phyloP scores from a whole-genome alignment of 2,797 vertebrate species.

The Eulemur rubriventer region DNA sequence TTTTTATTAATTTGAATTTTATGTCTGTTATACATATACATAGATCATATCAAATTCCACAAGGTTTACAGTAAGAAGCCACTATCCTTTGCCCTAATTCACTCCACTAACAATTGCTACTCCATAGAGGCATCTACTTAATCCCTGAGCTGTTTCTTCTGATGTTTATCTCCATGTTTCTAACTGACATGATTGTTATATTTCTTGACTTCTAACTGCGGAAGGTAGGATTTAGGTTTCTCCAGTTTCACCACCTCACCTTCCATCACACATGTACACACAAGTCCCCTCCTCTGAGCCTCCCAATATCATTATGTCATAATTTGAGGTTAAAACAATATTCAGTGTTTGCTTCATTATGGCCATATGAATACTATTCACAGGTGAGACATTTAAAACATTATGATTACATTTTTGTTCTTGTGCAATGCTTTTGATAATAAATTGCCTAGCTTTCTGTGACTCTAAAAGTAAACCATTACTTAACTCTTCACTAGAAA shows the following conservation, averaged over 20 bases:
- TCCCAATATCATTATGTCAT: not conserved
- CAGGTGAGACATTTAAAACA: not conserved
- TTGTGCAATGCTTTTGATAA: not conserved
- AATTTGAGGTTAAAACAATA: not conserved
- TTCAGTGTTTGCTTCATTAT: not conserved
- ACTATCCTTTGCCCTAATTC: not conserved
- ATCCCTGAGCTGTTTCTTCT: not conserved
- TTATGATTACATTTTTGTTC: not conserved
- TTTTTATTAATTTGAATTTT: not conserved
- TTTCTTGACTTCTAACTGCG: not conserved
- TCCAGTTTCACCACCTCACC: not conserved
- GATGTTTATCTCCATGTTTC: not conserved
- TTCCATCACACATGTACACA: not conserved
- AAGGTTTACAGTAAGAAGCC: not conserved
- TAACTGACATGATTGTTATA: not conserved
- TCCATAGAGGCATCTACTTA: not conserved
- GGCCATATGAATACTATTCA: not conserved
- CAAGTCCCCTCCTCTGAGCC: not conserved
- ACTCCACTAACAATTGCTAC: not conserved
- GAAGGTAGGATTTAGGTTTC: not conserved
- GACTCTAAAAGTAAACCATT: not conserved
- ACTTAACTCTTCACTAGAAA: not conserved
- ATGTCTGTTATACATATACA: not conserved
- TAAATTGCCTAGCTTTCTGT: not conserved
- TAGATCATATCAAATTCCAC: not conserved